phyloP scores from a whole-genome alignment of 2,113 vertebrate genomes.

The Callaeas wilsoni region DNA sequence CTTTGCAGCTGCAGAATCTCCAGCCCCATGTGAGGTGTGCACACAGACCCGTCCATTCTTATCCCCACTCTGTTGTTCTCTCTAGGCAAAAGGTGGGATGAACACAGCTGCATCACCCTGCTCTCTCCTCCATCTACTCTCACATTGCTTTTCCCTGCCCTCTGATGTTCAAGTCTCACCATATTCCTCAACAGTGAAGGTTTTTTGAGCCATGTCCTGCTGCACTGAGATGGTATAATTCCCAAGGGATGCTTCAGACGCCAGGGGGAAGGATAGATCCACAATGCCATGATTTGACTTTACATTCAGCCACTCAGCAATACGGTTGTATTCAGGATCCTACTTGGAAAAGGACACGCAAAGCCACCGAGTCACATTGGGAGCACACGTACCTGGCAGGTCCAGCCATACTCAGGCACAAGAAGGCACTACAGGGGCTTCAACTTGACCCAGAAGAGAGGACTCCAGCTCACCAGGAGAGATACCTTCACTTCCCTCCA shows the following conservation, averaged over 20 bases:
- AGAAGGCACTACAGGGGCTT: not conserved
- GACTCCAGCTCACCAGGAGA: not conserved
- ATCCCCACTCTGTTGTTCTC: not conserved
- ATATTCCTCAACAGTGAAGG: slow-evolving; percentile 57
- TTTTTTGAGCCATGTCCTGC: not conserved
- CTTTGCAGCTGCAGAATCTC: not conserved
- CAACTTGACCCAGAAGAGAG: not conserved
- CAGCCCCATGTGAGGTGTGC: not conserved
- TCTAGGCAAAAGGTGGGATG: not conserved
- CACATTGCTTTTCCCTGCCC: not conserved
- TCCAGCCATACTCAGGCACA: not conserved
- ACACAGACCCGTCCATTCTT: not conserved
- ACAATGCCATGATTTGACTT: slow-evolving; percentile 45
- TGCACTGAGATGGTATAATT: slow-evolving; percentile 20
- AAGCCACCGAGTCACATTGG: not conserved
- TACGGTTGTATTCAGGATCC: slow-evolving; percentile 56
- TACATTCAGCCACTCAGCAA: slow-evolving; percentile 64
- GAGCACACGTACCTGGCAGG: not conserved
- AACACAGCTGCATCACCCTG: not conserved
- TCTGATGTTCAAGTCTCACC: slow-evolving; percentile 17
- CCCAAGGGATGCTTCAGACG: slow-evolving; percentile 52
- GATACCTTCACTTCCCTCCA: not conserved
- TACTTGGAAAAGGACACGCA: not conserved
- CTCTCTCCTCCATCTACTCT: not conserved
- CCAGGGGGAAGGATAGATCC: slow-evolving; percentile 60